Evolutionary conservation across 2,113 vertebrate genomes (phyloP), one percentile per base, ranked within the genome.

Genomic region (Syrmaticus mikado): DNA sequence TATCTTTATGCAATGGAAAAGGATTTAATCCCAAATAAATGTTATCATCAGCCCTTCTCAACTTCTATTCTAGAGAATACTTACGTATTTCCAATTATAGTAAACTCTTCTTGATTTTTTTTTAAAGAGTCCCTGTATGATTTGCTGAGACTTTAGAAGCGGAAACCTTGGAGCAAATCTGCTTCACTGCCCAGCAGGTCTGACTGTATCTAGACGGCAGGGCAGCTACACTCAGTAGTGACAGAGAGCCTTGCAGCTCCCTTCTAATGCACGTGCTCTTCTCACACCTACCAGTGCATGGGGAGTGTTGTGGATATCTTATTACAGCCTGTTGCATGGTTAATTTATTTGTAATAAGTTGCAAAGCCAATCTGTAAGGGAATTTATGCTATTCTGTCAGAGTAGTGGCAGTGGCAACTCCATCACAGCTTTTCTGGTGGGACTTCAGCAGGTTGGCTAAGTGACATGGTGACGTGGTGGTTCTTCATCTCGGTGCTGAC

Each of bases 21-120:
- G 34, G 22, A 68, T 75, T 87, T 71, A 43, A 40, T 82, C 34
- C 28, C 48, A 89, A 68, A 87, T 91, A 60, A 86, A 22, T 89
- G 60, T 84, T 72, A 62, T 78, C 34, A 62, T 78, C 40, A 72
- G 43, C 32, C 30, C 81, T 88, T 65, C 43, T 84, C 15, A 41
- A 24, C 66, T 85, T 65, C 13, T 48, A 61, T 2, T 71, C 52
- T 55, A 64, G 57, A 89, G 43, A 53, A n/a, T 52, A 46, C 41
- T 67, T 53, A n/a, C 19, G 43, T 89, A 50, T 40, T 92, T 80
- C 43, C 27, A 22, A 38, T 55, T 67, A 55, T 14, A 66, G n/a
- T 27, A 79, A 57, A 46, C 5, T 6, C 3, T 82, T 84, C 75
- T 61, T 46, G 2, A 38, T 40, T 28, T 18, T 62, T 62, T 34